Conservation (phyloP, 2,113 vertebrate species). For the Naja naja region DNA sequence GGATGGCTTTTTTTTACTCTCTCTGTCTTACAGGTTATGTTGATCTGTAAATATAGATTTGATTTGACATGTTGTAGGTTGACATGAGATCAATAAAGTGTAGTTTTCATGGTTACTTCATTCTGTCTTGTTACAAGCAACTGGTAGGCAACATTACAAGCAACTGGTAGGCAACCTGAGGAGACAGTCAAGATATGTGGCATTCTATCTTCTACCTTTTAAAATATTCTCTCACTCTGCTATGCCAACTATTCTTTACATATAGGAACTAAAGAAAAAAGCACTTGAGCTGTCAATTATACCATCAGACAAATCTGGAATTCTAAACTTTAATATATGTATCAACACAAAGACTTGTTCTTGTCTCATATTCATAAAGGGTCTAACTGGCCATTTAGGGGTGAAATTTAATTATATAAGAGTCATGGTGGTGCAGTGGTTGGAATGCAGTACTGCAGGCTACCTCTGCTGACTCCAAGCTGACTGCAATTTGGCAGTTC, state of each 20-base stretch:
- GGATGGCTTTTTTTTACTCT: not conserved
- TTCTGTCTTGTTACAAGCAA: not conserved
- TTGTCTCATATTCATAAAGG: accelerated
- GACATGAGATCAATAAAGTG: not conserved
- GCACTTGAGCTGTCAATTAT: not conserved
- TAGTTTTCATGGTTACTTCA: not conserved
- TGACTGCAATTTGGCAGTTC: too few relatives aligned
- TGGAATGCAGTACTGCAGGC: too few relatives aligned
- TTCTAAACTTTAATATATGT: not conserved
- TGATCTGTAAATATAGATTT: not conserved
- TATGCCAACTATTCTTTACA: not conserved
- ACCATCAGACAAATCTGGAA: not conserved
- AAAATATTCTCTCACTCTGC: not conserved
- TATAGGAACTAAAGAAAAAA: not conserved
- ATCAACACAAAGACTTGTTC: accelerated
- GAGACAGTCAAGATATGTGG: not conserved
- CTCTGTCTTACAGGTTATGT: not conserved
- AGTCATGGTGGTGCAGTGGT: too few relatives aligned
- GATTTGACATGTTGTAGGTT: not conserved
- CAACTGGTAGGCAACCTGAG: not conserved
- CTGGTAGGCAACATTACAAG: not conserved
- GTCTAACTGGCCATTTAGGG: not conserved
- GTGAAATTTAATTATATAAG: not conserved
- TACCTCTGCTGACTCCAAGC: too few relatives aligned
- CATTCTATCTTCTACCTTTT: not conserved